A percentile compares a stretch with the other conserved stretches of the same genome.
Evolutionary conservation across 2,888 invertebrate species (phyloP).

Genomic region (Melikaiella ostensackeni): DNA sequence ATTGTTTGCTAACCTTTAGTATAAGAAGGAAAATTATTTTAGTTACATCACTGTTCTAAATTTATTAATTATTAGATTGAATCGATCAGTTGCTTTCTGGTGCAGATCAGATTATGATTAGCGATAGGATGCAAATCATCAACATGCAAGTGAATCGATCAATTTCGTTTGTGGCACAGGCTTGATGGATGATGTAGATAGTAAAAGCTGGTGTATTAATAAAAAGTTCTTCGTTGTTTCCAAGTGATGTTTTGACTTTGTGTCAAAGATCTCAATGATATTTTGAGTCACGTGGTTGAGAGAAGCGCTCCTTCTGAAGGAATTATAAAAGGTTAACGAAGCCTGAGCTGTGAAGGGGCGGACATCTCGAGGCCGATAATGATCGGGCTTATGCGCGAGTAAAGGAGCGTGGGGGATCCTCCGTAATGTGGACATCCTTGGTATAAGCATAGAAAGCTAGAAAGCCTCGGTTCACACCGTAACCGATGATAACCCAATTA

Average conservation of each 20-base stretch:
- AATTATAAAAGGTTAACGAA: constrained; percentile 32
- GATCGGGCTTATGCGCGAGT: constrained; percentile 54
- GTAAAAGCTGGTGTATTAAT: not conserved
- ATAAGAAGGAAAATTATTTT: not conserved
- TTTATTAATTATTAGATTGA: not conserved
- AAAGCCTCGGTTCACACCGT: constrained; percentile 61
- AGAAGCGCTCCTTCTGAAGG: not conserved
- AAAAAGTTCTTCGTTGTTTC: not conserved
- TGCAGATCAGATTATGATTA: constrained; percentile 12
- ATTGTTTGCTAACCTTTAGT: constrained; percentile 12
- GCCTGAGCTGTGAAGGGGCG: constrained; percentile 22
- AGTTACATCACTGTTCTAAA: not conserved
- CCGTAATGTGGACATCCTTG: constrained; percentile 39
- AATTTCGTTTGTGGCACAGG: not conserved
- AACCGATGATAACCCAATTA: constrained; percentile 66
- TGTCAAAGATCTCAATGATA: not conserved
- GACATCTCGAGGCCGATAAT: constrained; percentile 49
- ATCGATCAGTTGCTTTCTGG: constrained; percentile 18
- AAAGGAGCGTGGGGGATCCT: constrained; percentile 51
- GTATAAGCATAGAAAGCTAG: constrained; percentile 67
- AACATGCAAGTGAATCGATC: constrained; percentile 27
- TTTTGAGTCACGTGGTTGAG: not conserved
- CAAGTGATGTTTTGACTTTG: constrained; percentile 1
- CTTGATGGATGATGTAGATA: not conserved
- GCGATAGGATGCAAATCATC: constrained; percentile 10